phyloP scores from a whole-genome alignment of 2,113 vertebrate genomes.

The Notechis scutatus region DNA sequence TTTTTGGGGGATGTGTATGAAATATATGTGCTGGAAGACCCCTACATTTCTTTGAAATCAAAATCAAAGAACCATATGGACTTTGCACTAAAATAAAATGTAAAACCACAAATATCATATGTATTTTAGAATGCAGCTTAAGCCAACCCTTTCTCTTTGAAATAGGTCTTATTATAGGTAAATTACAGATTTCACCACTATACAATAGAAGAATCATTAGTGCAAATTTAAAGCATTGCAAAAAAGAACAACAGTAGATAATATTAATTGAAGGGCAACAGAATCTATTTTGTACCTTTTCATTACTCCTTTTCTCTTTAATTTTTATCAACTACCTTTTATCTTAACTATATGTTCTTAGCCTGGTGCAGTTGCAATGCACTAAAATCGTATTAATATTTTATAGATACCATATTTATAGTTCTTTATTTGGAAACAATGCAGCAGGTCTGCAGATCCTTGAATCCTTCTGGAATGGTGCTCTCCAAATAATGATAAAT shows the following conservation, averaged over 20 bases:
- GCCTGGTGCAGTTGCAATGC: slow-evolving; percentile 62
- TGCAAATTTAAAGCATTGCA: slow-evolving; percentile 69
- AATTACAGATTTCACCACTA: slow-evolving; percentile 70
- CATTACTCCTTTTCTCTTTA: slow-evolving; percentile 71
- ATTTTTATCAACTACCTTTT: slow-evolving; percentile 74
- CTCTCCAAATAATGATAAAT: slow-evolving; percentile 99
- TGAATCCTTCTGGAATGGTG: slow-evolving; percentile 99
- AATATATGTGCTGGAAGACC: background rate
- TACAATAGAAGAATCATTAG: slow-evolving; percentile 65
- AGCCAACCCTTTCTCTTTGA: slow-evolving; percentile 62
- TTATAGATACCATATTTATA: slow-evolving; percentile 94
- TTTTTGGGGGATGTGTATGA: background rate
- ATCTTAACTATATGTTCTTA: slow-evolving; percentile 75
- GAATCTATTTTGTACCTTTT: slow-evolving; percentile 72
- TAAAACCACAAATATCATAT: slow-evolving; percentile 63
- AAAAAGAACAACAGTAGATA: slow-evolving; percentile 58
- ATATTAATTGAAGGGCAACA: slow-evolving; percentile 72
- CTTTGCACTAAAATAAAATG: slow-evolving; percentile 56
- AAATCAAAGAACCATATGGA: slow-evolving; percentile 52
- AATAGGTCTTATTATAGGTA: slow-evolving; percentile 66
- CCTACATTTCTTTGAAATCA: slow-evolving; percentile 27
- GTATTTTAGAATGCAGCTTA: slow-evolving; percentile 67
- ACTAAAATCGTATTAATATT: slow-evolving; percentile 86
- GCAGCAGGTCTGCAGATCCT: slow-evolving; percentile 97
- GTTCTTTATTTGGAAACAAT: slow-evolving; percentile 96